Percentiles rank a stretch among this genome's conserved stretches.
These are phyloP conservation scores for Congeria kusceri DNA, from an alignment of 2,888 invertebrate genomes.

Conservation along the genomic window DNA sequence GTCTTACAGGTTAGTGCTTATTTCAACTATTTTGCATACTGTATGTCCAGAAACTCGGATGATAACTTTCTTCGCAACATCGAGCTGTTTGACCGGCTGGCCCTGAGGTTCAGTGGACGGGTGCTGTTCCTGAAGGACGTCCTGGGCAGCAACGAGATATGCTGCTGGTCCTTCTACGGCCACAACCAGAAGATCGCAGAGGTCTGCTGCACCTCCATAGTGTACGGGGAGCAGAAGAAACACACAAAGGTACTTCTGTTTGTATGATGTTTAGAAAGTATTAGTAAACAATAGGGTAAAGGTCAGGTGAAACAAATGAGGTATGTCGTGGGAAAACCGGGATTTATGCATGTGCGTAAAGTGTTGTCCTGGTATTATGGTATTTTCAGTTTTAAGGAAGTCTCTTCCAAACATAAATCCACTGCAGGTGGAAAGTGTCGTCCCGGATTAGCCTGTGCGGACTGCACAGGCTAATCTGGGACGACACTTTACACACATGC, in stretches of 20 bases:
- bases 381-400: too few species aligned
- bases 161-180: slow-evolving; percentile 99
- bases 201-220: slow-evolving; percentile 99
- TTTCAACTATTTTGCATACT: background rate
- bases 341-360: too few species aligned
- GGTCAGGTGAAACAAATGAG: too few species aligned
- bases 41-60: slow-evolving; percentile 92
- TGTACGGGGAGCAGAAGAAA: slow-evolving; percentile 99
- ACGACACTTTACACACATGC: too few species aligned
- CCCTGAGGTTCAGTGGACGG: slow-evolving; percentile 96
- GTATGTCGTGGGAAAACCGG: too few species aligned
- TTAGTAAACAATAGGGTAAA: too few species aligned
- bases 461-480: too few species aligned
- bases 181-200: slow-evolving; percentile 98
- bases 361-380: too few species aligned
- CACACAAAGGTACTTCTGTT: slow-evolving; percentile 92
- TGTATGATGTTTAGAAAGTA: background rate
- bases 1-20: background rate
- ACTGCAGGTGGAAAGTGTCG: too few species aligned
- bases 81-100: slow-evolving; percentile 98
- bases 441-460: too few species aligned
- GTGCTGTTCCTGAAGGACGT: slow-evolving; percentile 99
- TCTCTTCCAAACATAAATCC: too few species aligned
- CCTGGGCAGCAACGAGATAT: slow-evolving; percentile 99
- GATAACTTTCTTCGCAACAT: slow-evolving; percentile 99